These are phyloP conservation scores for Irena cyanogastra DNA, from an alignment of 2,113 vertebrate species.

Conservation along the genomic window DNA sequence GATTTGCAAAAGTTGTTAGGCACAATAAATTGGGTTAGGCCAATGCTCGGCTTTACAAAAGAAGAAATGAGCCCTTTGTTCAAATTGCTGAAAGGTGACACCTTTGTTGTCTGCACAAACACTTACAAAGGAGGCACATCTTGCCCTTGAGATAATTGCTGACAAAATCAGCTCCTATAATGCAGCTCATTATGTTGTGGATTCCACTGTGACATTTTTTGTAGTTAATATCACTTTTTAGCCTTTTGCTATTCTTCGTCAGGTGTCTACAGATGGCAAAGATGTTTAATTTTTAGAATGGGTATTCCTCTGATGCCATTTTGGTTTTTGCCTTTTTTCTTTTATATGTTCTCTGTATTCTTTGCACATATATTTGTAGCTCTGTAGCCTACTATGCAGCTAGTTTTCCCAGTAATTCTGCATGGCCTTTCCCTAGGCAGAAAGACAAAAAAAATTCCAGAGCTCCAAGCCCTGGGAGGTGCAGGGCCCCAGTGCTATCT, in stretches of 20 bases:
- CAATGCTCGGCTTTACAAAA: neutral
- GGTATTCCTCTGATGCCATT: no score
- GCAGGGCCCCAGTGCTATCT: neutral
- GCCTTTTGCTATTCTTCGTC: neutral
- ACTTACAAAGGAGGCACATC: neutral
- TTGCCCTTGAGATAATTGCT: neutral
- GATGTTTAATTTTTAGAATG: neutral
- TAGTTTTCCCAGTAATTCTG: no score
- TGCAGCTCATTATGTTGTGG: neutral
- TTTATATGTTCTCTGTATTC: no score
- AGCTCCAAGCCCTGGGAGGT: neutral
- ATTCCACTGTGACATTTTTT: neutral
- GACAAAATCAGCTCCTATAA: neutral
- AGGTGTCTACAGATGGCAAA: neutral
- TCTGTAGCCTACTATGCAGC: no score
- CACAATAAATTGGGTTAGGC: neutral
- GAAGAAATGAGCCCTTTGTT: neutral
- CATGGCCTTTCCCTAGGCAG: neutral
- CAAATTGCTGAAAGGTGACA: neutral
- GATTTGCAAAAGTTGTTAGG: neutral
- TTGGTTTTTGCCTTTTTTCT: no score
- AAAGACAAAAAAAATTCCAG: neutral
- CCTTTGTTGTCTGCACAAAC: neutral
- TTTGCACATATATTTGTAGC: no score
- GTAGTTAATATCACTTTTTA: neutral